A percentile compares a stretch with the other conserved stretches of the same genome.
Evolutionary conservation across 2,797 vertebrate species (phyloP).

Genomic region (Spea hammondii): DNA sequence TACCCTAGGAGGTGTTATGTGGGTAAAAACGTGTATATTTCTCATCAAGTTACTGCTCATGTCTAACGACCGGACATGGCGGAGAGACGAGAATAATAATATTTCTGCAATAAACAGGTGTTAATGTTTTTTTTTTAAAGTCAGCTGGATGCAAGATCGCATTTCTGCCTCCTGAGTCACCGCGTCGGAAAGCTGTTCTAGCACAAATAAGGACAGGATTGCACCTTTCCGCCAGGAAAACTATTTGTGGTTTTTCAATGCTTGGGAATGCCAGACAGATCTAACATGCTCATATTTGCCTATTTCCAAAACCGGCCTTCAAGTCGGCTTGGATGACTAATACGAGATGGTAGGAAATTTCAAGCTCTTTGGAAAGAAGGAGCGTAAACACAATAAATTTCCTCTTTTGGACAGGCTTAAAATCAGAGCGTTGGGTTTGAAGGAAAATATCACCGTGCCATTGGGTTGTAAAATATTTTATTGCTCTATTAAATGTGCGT

Average conservation of each 20-base stretch:
- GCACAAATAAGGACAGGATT: neutral
- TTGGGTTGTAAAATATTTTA: too few species aligned
- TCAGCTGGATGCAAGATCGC: neutral
- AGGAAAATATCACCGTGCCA: too few species aligned
- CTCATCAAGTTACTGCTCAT: neutral
- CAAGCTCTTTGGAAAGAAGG: neutral
- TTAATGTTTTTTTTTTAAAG: neutral
- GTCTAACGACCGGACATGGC: neutral
- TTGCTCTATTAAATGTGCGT: too few species aligned
- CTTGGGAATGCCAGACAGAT: neutral
- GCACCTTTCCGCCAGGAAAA: neutral
- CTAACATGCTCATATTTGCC: neutral
- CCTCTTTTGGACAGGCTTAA: neutral
- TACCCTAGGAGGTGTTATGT: too few species aligned
- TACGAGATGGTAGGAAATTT: neutral
- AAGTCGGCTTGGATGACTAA: neutral
- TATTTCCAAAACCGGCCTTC: neutral
- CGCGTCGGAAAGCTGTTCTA: neutral
- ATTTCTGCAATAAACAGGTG: slow-evolving; percentile 11
- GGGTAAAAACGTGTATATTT: too few species aligned
- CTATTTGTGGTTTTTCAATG: neutral
- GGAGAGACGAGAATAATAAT: slow-evolving; percentile 1
- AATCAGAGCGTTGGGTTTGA: neutral
- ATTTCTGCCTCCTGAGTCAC: slow-evolving; percentile 10
- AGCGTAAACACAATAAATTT: neutral